Evolutionary conservation across 1,140 invertebrate genomes (phyloP).

Genomic region (Temnothorax curvispinosus): DNA sequence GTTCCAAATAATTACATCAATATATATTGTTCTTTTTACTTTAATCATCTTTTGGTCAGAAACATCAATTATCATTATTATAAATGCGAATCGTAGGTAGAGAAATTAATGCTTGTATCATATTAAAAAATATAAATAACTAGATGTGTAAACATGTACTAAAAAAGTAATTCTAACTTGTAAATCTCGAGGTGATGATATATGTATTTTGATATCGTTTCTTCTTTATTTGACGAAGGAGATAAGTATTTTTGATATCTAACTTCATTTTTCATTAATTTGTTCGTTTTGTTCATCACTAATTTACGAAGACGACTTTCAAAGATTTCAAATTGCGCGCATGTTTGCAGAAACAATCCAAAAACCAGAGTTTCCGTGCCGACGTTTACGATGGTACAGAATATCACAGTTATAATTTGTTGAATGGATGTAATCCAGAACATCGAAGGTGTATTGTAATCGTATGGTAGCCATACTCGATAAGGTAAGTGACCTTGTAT

Average conservation of each 20-base stretch:
- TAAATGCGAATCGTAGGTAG: not conserved
- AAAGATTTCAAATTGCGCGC: constrained; percentile 45
- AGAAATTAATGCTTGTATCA: not conserved
- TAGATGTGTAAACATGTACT: not conserved
- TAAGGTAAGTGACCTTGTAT: constrained; percentile 30
- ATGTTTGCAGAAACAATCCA: constrained; percentile 48
- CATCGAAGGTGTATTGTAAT: not conserved
- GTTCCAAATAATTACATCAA: not conserved
- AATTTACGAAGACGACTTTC: constrained; percentile 38
- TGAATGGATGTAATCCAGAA: constrained; percentile 35
- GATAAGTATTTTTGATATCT: not conserved
- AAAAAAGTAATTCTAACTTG: constrained; percentile 30
- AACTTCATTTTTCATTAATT: not conserved
- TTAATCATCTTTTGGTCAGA: not conserved
- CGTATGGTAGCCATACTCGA: constrained; percentile 41
- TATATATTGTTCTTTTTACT: not conserved
- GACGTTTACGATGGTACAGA: constrained; percentile 1
- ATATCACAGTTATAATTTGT: constrained; percentile 28
- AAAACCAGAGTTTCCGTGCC: constrained; percentile 42
- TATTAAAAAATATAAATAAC: not conserved
- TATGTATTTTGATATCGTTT: constrained; percentile 22
- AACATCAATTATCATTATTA: not conserved
- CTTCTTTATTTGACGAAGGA: not conserved
- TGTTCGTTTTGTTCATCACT: not conserved
- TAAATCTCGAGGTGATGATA: constrained; percentile 44